Conservation (phyloP, 1,140 invertebrate genomes). For the Hesperophylax magnus region DNA sequence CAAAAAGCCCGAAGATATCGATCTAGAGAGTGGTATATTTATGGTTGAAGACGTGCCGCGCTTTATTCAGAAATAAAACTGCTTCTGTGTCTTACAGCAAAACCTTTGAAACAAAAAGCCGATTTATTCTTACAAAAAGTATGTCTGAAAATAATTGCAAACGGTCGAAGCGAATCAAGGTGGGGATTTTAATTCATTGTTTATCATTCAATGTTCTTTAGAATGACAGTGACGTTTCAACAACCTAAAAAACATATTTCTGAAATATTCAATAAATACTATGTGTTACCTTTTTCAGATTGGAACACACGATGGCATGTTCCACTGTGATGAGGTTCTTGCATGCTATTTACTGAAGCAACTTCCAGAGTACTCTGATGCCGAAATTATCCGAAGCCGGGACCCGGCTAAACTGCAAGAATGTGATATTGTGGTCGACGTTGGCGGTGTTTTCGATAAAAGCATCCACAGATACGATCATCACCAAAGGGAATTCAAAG, state of each 20-base stretch:
- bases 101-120: no score
- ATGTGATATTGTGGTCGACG: slow-evolving; percentile 97
- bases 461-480: slow-evolving; percentile 90
- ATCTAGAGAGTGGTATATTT: no score
- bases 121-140: no score
- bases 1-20: no score
- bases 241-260: not conserved
- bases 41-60: no score
- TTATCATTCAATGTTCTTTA: no score
- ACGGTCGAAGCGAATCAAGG: no score
- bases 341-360: slow-evolving; percentile 93
- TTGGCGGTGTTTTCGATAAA: slow-evolving; percentile 91
- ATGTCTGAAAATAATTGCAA: no score
- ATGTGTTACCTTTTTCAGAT: slow-evolving; percentile 64
- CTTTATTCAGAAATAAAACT: no score
- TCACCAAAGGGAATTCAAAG: slow-evolving; percentile 86
- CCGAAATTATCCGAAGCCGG: slow-evolving; percentile 84
- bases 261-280: not conserved
- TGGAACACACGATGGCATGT: slow-evolving; percentile 85
- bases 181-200: no score
- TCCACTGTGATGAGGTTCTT: slow-evolving; percentile 97
- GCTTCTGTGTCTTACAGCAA: no score
- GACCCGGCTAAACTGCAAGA: slow-evolving; percentile 76
- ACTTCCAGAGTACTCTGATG: slow-evolving; percentile 86
- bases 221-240: no score